Evolutionary conservation across 2,797 vertebrate species (phyloP).

Genomic region (Bradypodion ventrale): DNA sequence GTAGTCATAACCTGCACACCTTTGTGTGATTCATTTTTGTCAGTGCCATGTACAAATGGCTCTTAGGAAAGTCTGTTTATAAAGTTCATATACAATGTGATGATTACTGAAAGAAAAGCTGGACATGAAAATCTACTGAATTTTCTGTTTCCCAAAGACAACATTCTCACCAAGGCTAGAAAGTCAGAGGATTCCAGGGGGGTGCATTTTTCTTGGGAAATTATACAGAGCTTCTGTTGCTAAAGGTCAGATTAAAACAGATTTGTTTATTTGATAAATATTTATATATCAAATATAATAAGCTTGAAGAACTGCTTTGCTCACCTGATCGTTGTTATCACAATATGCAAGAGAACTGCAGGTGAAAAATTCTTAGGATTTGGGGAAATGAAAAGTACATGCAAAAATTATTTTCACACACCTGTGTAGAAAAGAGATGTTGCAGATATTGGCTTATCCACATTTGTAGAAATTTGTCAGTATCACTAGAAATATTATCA

Average conservation of each 20-base stretch:
- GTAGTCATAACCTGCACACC: too few species aligned
- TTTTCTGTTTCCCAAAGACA: too few species aligned
- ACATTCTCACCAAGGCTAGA: too few species aligned
- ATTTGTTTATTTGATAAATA: neutral
- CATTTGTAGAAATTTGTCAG: neutral
- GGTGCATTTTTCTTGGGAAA: neutral
- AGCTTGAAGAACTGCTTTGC: neutral
- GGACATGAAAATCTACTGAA: too few species aligned
- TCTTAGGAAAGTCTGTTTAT: too few species aligned
- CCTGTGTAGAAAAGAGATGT: neutral
- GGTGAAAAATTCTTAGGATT: accelerated
- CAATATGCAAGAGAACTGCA: neutral
- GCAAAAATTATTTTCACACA: neutral
- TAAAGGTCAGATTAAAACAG: neutral
- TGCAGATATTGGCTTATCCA: neutral
- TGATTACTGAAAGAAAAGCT: too few species aligned
- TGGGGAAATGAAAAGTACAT: neutral
- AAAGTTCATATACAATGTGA: too few species aligned
- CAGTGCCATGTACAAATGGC: too few species aligned
- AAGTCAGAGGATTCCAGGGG: neutral
- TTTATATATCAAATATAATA: constrained; percentile 28
- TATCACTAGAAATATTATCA: neutral
- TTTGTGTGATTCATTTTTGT: too few species aligned
- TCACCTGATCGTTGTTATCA: neutral
- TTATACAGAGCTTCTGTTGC: neutral